phyloP scores from a whole-genome alignment of 2,888 invertebrate species.

The Himalopsyche tibetana region DNA sequence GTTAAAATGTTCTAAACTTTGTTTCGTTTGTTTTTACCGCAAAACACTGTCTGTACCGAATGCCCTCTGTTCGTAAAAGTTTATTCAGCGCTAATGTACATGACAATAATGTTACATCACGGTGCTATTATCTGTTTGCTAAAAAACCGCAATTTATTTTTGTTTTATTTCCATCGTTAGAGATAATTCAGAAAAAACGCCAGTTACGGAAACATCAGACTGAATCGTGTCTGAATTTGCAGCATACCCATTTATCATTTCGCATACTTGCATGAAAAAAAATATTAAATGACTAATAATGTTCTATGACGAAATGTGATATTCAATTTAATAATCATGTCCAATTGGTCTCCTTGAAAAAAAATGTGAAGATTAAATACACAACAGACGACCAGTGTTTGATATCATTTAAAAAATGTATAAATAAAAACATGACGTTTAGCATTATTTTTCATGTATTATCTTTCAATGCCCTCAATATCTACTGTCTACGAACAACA shows the following conservation, averaged over 20 bases:
- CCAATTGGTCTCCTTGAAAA: background rate
- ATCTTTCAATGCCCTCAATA: too few species aligned
- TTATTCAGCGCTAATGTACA: background rate
- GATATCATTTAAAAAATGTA: too few species aligned
- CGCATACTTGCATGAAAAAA: too few species aligned
- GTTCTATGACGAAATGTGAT: background rate
- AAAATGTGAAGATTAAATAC: too few species aligned
- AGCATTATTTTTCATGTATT: too few species aligned
- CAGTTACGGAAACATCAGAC: background rate
- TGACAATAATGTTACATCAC: slow-evolving; percentile 20
- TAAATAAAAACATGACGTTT: too few species aligned
- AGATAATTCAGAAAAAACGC: slow-evolving; percentile 4
- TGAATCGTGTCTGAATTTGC: background rate
- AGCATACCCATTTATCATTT: background rate
- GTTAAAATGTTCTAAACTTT: too few species aligned
- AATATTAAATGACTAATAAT: background rate
- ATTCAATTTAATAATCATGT: slow-evolving; percentile 7
- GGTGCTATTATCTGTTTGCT: slow-evolving; percentile 1
- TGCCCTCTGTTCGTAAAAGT: slow-evolving; percentile 31
- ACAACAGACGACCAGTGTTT: too few species aligned
- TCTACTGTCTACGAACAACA: too few species aligned
- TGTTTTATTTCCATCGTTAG: background rate
- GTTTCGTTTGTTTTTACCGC: background rate
- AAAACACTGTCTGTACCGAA: background rate
- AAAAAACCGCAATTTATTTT: slow-evolving; percentile 22